Evolutionary conservation across 2,113 vertebrate genomes (phyloP), one percentile per base, ranked within the genome.

Genomic region (Sprattus sprattus): DNA sequence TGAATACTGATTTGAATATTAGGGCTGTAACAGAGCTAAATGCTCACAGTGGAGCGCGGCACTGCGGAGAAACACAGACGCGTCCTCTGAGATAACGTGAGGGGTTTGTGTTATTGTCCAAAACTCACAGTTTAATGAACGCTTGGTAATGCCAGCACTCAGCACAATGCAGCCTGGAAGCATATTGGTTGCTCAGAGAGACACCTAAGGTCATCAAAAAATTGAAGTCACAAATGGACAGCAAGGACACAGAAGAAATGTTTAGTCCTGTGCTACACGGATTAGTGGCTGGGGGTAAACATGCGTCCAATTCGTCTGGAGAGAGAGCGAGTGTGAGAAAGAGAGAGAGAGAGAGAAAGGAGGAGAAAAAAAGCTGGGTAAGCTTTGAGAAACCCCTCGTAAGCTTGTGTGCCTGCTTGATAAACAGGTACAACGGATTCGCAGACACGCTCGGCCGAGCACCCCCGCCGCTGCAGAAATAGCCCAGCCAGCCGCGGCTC

Each of bases 381-480:
- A 93, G 92, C 94, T 93, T 89, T 46, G 92, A 92, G 91, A 95
- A 94, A 94, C 91, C 92, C 92, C 90, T 89, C 89, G 89, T 94
- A 94, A 94, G 91, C 92, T 90, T 84, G 90, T 90, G 88, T 92
- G 92, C 91, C 92, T 90, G 88, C 87, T 92, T 92, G 93, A 94
- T 94, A 95, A 94, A 94, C 92, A 94, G 93, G 94, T 94, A 94
- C 89, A 89, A 93, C 89, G 89, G 91, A 94, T 94, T 94, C 93
- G 89, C 88, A 90, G 91, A 90, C 94, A 93, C 87, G 89, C 90
- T 92, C 91, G 90, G 71, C 28, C 71, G 91, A 93, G 91, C 92
- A 90, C 87, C 64, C 90, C 82, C 92, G 87, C 85, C 88, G 86
- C 89, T 89, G 92, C 92, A 85, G 91, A 93, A 94, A 94, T 93